A percentile compares a stretch with the other conserved stretches of the same genome.
These are phyloP conservation scores for Lasioglossum albipes DNA, from an alignment of 1,140 invertebrate genomes.

Conservation along the genomic window DNA sequence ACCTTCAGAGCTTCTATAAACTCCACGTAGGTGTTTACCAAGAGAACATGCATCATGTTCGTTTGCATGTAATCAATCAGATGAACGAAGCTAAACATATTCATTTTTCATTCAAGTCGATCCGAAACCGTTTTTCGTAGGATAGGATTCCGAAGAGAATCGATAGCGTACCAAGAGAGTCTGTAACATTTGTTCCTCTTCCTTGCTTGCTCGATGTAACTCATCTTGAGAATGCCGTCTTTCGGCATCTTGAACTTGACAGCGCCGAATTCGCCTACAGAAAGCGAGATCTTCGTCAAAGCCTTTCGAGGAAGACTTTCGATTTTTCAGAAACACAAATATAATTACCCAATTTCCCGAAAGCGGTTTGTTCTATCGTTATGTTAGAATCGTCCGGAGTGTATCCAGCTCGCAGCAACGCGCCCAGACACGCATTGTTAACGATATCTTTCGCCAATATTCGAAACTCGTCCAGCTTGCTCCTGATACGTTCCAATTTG, in stretches of 20 bases:
- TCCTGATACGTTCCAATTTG: slow-evolving; percentile 79
- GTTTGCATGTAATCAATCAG: slow-evolving; percentile 87
- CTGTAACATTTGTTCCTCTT: slow-evolving; percentile 88
- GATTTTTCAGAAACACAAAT: neutral
- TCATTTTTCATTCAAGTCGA: too few relatives aligned
- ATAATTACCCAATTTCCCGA: slow-evolving; percentile 70
- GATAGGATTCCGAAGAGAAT: neutral
- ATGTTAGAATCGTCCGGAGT: slow-evolving; percentile 84
- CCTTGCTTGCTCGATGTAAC: slow-evolving; percentile 90
- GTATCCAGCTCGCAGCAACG: slow-evolving; percentile 87
- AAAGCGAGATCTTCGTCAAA: neutral
- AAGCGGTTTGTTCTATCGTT: slow-evolving; percentile 70
- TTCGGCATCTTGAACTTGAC: slow-evolving; percentile 70
- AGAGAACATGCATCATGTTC: slow-evolving; percentile 84
- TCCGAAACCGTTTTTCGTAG: too few relatives aligned
- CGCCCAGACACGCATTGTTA: slow-evolving; percentile 85
- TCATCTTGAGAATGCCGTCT: slow-evolving; percentile 83
- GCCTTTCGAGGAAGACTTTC: too few relatives aligned
- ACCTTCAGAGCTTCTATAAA: slow-evolving; percentile 82
- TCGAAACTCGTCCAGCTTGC: slow-evolving; percentile 82
- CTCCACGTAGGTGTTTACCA: slow-evolving; percentile 84
- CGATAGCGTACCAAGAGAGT: slow-evolving; percentile 82
- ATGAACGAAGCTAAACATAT: slow-evolving; percentile 85
- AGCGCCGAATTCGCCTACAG: slow-evolving; percentile 41
- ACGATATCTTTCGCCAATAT: slow-evolving; percentile 83